A percentile compares a stretch with the other conserved stretches of the same genome.
Conservation (phyloP, 2,888 invertebrate species). For the Noctua janthina region DNA sequence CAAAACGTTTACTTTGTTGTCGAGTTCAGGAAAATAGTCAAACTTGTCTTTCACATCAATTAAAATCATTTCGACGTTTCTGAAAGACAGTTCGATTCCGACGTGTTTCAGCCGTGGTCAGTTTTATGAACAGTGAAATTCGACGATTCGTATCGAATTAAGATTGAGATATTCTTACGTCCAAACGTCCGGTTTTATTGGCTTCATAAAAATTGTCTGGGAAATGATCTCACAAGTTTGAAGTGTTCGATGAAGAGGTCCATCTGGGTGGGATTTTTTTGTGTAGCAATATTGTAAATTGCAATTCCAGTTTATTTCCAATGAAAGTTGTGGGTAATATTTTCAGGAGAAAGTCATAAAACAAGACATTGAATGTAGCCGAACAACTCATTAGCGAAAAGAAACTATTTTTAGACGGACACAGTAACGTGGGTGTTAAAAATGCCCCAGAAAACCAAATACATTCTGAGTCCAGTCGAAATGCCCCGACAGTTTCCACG, state of each 20-base stretch:
- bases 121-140: conserved; percentile 68
- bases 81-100: conserved; percentile 38
- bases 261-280: conserved; percentile 42
- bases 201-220: conserved; percentile 64
- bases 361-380: conserved; percentile 41
- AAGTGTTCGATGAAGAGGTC: conserved; percentile 50
- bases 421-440: conserved; percentile 56
- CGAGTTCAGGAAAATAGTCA: conserved; percentile 18
- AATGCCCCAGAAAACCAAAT: conserved; percentile 58
- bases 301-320: conserved; percentile 22
- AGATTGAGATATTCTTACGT: conserved; percentile 66
- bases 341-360: conserved; percentile 35
- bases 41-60: conserved; percentile 11
- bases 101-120: conserved; percentile 23
- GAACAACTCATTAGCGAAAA: conserved; percentile 57
- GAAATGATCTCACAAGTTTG: conserved; percentile 56
- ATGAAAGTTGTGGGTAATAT: conserved; percentile 14
- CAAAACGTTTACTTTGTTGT: conserved; percentile 4
- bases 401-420: conserved; percentile 49
- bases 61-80: conserved; percentile 37
- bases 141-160: conserved; percentile 69
- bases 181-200: conserved; percentile 67
- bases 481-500: conserved; percentile 46
- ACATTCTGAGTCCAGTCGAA: conserved; percentile 42
- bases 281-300: conserved; percentile 20